Percentiles rank a stretch among this genome's conserved stretches.
phyloP scores from a whole-genome alignment of 2,113 vertebrate species.

The Hippopotamus amphibius region DNA sequence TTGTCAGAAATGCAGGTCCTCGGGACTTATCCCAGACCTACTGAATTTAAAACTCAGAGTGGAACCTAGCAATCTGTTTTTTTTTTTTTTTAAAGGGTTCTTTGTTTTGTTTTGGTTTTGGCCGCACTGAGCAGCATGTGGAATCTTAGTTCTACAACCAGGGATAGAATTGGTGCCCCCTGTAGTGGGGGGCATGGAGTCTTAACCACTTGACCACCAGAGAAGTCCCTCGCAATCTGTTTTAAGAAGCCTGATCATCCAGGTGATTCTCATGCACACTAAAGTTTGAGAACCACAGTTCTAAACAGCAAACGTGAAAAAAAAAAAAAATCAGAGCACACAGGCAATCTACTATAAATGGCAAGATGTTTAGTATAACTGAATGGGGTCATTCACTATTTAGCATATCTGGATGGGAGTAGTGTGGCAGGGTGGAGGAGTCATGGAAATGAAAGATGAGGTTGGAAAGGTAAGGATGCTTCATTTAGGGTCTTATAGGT shows the following conservation, averaged over 20 bases:
- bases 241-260: neutral
- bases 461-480: neutral
- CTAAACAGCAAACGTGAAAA: neutral
- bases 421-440: neutral
- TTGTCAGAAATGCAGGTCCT: slow-evolving; percentile 22
- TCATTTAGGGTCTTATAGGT: neutral
- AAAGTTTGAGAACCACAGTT: neutral
- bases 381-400: neutral
- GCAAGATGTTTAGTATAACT: neutral
- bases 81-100: no score
- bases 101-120: no score
- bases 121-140: no score
- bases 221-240: neutral
- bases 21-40: neutral
- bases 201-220: no score
- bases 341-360: neutral
- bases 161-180: no score
- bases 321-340: neutral
- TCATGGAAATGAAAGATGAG: neutral
- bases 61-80: neutral
- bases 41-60: neutral
- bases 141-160: no score
- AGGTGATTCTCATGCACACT: neutral
- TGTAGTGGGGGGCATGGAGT: no score
- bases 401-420: neutral